Evolutionary conservation across 30 jellyfish, hydroid and myxozoan genomes (phyloP).

Genomic region (Catostylus mosaicus): DNA sequence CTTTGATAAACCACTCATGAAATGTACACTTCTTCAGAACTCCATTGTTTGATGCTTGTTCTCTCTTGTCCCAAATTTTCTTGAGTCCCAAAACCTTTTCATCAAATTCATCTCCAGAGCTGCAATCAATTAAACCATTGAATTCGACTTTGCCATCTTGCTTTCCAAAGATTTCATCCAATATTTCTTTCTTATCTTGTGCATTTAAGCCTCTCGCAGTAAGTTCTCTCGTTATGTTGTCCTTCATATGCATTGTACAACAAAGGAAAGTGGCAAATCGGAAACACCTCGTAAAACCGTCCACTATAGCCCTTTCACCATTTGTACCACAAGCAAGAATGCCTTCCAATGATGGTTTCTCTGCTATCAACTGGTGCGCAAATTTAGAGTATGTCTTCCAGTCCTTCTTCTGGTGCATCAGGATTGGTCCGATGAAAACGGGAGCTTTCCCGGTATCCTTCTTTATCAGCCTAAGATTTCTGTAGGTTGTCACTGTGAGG

Average conservation of each 20-base stretch:
- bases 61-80: too few relatives aligned
- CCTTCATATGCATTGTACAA: slow-evolving; percentile 59
- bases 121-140: too few relatives aligned
- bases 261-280: slow-evolving; percentile 28
- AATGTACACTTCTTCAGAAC: too few relatives aligned
- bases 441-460: slow-evolving; percentile 28
- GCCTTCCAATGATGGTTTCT: neutral
- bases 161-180: slow-evolving; percentile 38
- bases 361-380: too few relatives aligned
- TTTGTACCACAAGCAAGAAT: slow-evolving; percentile 57
- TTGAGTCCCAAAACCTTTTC: too few relatives aligned
- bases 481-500: slow-evolving; percentile 61
- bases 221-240: slow-evolving; percentile 32
- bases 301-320: slow-evolving; percentile 23
- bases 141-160: slow-evolving; percentile 27
- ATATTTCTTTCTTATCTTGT: neutral
- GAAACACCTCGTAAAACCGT: slow-evolving; percentile 15
- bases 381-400: slow-evolving; percentile 53
- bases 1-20: too few relatives aligned
- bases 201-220: slow-evolving; percentile 1
- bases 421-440: slow-evolving; percentile 53
- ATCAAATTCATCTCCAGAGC: too few relatives aligned
- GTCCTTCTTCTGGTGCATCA: slow-evolving; percentile 58
- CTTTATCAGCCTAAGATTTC: slow-evolving; percentile 21
- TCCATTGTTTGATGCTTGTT: too few relatives aligned